These are phyloP conservation scores for Sander vitreus DNA, from an alignment of 2,113 vertebrate genomes.

Conservation along the genomic window DNA sequence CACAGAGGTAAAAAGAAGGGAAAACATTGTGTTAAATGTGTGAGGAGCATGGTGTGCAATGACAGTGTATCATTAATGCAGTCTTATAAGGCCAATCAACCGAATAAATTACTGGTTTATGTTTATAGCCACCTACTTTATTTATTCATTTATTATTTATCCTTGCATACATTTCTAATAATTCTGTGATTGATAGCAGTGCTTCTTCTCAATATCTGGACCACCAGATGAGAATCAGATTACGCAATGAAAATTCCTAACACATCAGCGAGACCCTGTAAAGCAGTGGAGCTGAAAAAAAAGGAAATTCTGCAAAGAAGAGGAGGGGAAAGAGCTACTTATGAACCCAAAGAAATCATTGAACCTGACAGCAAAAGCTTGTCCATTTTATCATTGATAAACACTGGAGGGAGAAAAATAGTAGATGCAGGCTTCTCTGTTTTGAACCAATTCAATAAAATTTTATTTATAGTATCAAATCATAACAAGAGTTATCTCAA, in stretches of 20 bases:
- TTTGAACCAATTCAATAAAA: neutral
- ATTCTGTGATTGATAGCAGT: slow-evolving; percentile 41
- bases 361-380: slow-evolving; percentile 45
- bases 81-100: slow-evolving; percentile 52
- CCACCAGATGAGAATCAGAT: slow-evolving; percentile 40
- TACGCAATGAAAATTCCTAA: slow-evolving; percentile 46
- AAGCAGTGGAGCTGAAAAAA: slow-evolving; percentile 44
- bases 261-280: slow-evolving; percentile 17
- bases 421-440: slow-evolving; percentile 6
- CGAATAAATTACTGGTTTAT: slow-evolving; percentile 52
- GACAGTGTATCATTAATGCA: slow-evolving; percentile 38
- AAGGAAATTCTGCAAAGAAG: slow-evolving; percentile 34
- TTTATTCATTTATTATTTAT: slow-evolving; percentile 56
- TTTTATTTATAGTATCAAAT: no score
- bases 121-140: slow-evolving; percentile 37
- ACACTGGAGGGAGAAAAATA: slow-evolving; percentile 12
- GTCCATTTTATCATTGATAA: slow-evolving; percentile 46
- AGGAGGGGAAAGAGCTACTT: slow-evolving; percentile 46
- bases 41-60: slow-evolving; percentile 10
- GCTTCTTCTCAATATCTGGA: slow-evolving; percentile 34
- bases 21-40: slow-evolving; percentile 49
- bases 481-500: no score
- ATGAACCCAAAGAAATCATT: slow-evolving; percentile 51
- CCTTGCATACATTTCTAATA: slow-evolving; percentile 33
- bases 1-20: slow-evolving; percentile 24